Base-by-base conservation (phyloP, 2,888 invertebrate genomes). In the Odontocolon sp. region DNA sequence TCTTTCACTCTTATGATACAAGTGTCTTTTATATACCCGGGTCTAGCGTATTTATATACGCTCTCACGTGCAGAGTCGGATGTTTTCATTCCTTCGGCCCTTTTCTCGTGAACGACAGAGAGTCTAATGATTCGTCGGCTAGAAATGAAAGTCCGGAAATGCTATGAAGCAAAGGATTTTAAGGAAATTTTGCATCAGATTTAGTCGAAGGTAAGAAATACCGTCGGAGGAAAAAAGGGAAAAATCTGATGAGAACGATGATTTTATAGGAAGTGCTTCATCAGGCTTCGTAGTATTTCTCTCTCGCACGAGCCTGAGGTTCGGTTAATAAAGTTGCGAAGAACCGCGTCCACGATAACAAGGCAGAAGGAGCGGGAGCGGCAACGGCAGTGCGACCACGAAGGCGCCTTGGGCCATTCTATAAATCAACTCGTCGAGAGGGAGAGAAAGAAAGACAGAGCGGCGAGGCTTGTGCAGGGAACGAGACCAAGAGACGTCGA, bases 291-390 rank as follows among this genome's bases (percentile, higher is more conserved):
- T 72, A 52, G 47, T 72, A 57, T 70, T 66, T 70, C 45, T 45
- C 70, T 67, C 56, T 54, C 66, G 64, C 67, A 67, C 77, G 66
- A 69, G 74, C 76, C 69, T 52, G 78, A 71, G 76, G 80, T 77
- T 74, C 69, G 79, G 81, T 81, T 84, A 84, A 84, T 84, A 84
- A 83, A 84, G 84, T 84, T 84, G 80, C 84, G 81, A 80, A 80
- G 80, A 77, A 64, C 74, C 79, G 78, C 78, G 74, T 81, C 70
- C 82, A 66, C 82, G 81, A 82, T 84, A 84, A 84, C 84, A 84
- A 84, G 83, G 80, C 80, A 80, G 73, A 57, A 76, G 66, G 54
- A 69, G 61, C 61, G 16, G 75, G 52, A 71, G 70, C 66, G 71
- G 33, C 18, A 31, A 36, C 52, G 21, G 52, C 80, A 72, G 75